Evolutionary conservation across 2,888 invertebrate genomes (phyloP), one percentile per base, ranked within the genome.

Genomic region (Drosophila prolongata): DNA sequence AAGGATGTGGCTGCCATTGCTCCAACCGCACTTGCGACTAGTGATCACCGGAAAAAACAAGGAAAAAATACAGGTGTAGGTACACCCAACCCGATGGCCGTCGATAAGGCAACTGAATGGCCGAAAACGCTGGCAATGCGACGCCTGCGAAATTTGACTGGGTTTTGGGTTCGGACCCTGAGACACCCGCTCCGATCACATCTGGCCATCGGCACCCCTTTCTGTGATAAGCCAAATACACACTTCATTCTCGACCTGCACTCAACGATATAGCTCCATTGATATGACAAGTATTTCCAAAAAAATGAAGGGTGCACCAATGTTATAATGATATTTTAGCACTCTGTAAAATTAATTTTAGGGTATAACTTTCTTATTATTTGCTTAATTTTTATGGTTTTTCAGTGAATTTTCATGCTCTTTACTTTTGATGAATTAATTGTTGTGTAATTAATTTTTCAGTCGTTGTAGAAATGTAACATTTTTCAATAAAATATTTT

Each of bases 101-200:
- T 62, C 68, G 38, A 68, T 68, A 72, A 59, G 61, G 38, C 68
- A 77, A 81, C 84, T 81, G 69, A 77, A 64, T 43, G 64, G 40
- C 56, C 56, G 37, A 53, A 56, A 35, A 38, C 43, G 55, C 44
- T 40, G 30, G 16, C 52, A 62, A 34, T 46, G 10, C 44, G 34
- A 14, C 30, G 54, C 9, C 53, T 27, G 46, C 47, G 30, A 66
- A 65, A 35, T 54, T 47, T 47, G 40, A 64, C 54, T 55, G 65
- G 65, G 47, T 34, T 19, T 57, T 38, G 30, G 30, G 6, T 13
- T 57, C 46, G 56, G 37, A 10, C 34, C 34, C 16, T 27, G 42
- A 38, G 54, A 42, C 40, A 54, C 53, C 42, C 40, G 30, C 13
- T 5, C 35, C 37, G 49, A 52, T 58, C 46, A 2, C 59, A 62